phyloP scores from a whole-genome alignment of 1,140 invertebrate species.

The Macrotrachela quadricornifera region DNA sequence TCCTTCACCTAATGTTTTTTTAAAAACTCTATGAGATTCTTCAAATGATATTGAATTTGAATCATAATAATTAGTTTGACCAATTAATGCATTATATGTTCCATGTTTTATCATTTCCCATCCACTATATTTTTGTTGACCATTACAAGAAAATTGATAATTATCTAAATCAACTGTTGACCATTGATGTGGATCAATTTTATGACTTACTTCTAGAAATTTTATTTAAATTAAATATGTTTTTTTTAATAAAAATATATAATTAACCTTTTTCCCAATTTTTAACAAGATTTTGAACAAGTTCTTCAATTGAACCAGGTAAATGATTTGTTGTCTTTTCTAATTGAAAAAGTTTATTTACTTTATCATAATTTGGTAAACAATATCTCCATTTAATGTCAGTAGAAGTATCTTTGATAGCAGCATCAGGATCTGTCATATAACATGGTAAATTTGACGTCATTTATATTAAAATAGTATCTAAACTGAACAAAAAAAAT shows the following conservation, averaged over 20 bases:
- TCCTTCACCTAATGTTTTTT: constrained; percentile 10
- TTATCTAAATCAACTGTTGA: constrained; percentile 10
- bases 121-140: constrained; percentile 7
- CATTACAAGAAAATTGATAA: constrained; percentile 10
- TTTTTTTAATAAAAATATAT: too few species aligned
- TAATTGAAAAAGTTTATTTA: constrained; percentile 10
- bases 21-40: constrained; percentile 11
- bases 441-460: too few species aligned
- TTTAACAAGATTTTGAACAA: constrained; percentile 14
- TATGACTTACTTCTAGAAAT: constrained; percentile 11
- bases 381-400: constrained; percentile 6
- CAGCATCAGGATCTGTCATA: too few species aligned
- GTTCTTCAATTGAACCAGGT: constrained; percentile 12
- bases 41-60: constrained; percentile 7
- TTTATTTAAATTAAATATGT: too few species aligned
- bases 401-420: too few species aligned
- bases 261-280: constrained; percentile 10
- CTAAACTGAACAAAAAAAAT: too few species aligned
- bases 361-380: constrained; percentile 10
- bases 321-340: constrained; percentile 11
- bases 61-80: constrained; percentile 4
- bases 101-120: constrained; percentile 11
- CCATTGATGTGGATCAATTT: constrained; percentile 11
- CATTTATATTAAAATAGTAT: too few species aligned
- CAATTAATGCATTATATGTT: constrained; percentile 13